Percentiles rank a stretch among this genome's conserved stretches.
Evolutionary conservation across 2,797 vertebrate species (phyloP).

Genomic region (Acanthiza pusilla): DNA sequence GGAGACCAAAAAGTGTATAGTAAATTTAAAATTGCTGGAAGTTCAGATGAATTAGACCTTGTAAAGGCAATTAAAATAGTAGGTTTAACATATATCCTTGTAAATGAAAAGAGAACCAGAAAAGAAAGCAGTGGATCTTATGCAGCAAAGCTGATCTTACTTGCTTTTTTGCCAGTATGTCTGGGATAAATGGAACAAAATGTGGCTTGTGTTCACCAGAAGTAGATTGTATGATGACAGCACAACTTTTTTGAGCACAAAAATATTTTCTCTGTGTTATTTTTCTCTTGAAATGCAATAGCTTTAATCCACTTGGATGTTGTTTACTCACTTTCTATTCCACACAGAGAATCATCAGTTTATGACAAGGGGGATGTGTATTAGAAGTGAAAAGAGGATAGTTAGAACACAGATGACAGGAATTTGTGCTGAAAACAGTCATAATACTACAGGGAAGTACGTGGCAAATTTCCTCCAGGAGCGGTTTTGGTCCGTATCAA

Average conservation of each 20-base stretch:
- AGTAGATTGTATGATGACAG: not conserved
- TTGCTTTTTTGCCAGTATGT: not conserved
- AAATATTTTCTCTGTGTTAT: not conserved
- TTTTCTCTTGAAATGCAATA: not conserved
- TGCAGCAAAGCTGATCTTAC: not conserved
- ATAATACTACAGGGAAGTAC: not conserved
- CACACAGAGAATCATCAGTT: not conserved
- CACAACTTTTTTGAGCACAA: not conserved
- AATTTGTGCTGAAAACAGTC: not conserved
- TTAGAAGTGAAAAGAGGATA: not conserved
- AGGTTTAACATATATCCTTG: not conserved
- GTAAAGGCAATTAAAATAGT: not conserved
- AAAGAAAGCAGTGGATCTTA: not conserved
- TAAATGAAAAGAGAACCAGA: not conserved
- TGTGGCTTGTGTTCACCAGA: not conserved
- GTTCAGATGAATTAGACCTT: not conserved
- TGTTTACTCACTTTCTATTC: not conserved
- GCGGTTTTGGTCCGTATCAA: not conserved
- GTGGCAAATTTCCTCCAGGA: not conserved
- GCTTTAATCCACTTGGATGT: not conserved
- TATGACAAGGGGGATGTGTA: not conserved
- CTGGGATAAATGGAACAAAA: conserved; percentile 1
- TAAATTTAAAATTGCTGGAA: not conserved
- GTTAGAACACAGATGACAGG: not conserved
- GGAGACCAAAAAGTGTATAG: not conserved